phyloP scores from a whole-genome alignment of 1,140 invertebrate genomes.

The Acyrthosiphon pisum region DNA sequence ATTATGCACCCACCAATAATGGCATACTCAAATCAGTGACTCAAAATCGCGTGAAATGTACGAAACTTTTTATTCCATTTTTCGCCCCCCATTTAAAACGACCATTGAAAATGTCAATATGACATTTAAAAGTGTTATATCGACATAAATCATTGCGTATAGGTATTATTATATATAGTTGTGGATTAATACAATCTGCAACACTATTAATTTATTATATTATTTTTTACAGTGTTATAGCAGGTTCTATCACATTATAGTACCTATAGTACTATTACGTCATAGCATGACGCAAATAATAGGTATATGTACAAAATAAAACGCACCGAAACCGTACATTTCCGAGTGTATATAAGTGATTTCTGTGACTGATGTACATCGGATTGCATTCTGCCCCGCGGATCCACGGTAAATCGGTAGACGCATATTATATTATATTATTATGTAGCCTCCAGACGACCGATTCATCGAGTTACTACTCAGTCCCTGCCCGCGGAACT shows the following conservation, averaged over 20 bases:
- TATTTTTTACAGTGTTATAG: background rate
- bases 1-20: too few species aligned
- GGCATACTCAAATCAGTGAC: background rate
- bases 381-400: background rate
- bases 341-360: background rate
- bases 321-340: background rate
- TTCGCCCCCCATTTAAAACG: background rate
- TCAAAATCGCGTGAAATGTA: background rate
- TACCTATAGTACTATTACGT: background rate
- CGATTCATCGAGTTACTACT: constrained; percentile 33
- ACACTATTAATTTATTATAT: background rate
- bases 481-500: background rate
- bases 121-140: background rate
- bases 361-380: background rate
- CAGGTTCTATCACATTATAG: background rate
- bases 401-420: background rate
- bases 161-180: background rate
- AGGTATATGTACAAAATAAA: background rate
- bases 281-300: too few species aligned
- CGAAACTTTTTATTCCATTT: background rate
- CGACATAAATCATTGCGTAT: background rate
- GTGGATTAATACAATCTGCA: background rate
- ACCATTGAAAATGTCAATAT: background rate
- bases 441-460: constrained; percentile 16
- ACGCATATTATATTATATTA: background rate